Evolutionary conservation across 1,140 invertebrate species (phyloP).

Genomic region (Bombus balteatus): DNA sequence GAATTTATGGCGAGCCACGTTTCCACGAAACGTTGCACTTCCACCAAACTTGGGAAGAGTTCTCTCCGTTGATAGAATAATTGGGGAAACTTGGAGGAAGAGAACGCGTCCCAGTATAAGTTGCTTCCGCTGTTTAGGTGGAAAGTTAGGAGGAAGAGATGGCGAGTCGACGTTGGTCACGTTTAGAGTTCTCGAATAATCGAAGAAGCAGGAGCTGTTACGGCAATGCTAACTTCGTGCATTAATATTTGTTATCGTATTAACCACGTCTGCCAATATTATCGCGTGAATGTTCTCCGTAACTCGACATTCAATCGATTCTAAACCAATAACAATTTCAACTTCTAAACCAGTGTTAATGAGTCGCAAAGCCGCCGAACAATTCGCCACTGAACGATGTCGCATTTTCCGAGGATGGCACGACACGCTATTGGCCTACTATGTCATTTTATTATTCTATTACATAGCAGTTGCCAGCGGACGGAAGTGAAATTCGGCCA

Average conservation of each 20-base stretch:
- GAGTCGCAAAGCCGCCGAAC: background rate
- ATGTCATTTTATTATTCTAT: constrained; percentile 15
- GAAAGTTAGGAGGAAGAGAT: background rate
- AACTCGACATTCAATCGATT: background rate
- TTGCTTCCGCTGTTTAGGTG: background rate
- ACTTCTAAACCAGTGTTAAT: background rate
- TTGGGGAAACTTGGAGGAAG: constrained; percentile 12
- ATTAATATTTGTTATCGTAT: background rate
- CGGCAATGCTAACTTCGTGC: background rate
- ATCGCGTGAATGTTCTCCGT: background rate
- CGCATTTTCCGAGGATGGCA: background rate
- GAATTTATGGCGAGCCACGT: constrained; percentile 7
- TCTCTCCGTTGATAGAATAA: constrained; percentile 12
- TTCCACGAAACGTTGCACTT: background rate
- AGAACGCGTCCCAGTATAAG: background rate
- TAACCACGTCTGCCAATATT: background rate
- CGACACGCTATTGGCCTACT: background rate
- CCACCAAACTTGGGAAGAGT: background rate
- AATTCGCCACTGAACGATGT: background rate
- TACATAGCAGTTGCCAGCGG: background rate
- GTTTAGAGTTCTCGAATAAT: background rate
- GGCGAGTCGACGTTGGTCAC: background rate
- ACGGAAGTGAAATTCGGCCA: constrained; percentile 21
- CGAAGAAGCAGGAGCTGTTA: background rate
- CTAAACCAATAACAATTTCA: background rate